A percentile compares a stretch with the other conserved stretches of the same genome.
phyloP scores from a whole-genome alignment of 2,888 invertebrate genomes.

The Leptopterna dolabrata region DNA sequence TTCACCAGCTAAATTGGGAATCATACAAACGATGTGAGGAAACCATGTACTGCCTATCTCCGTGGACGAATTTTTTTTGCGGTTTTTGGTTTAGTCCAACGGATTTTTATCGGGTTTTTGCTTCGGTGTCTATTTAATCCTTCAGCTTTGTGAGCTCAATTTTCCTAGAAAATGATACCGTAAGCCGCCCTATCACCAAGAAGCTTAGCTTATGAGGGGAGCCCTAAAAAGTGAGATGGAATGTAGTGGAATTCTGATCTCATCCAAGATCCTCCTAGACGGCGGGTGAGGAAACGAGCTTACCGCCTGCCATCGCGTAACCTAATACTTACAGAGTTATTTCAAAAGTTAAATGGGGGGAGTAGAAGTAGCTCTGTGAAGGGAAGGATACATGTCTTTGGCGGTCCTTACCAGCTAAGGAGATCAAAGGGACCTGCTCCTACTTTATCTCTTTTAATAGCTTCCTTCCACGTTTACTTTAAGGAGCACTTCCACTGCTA shows the following conservation, averaged over 20 bases:
- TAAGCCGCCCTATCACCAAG: too few species aligned
- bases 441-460: constrained; percentile 35
- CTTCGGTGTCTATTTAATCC: too few species aligned
- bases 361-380: neutral
- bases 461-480: constrained; percentile 41
- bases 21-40: too few species aligned
- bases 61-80: too few species aligned
- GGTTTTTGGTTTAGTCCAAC: too few species aligned
- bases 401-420: constrained; percentile 13
- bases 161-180: too few species aligned
- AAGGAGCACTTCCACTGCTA: neutral
- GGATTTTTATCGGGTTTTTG: too few species aligned
- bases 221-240: too few species aligned
- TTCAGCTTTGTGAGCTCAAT: too few species aligned
- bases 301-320: constrained; percentile 4
- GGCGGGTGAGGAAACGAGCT: constrained; percentile 4
- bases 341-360: constrained; percentile 36
- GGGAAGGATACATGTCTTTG: constrained; percentile 35
- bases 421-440: constrained; percentile 20
- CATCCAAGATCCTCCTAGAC: neutral
- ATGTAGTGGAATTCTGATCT: neutral
- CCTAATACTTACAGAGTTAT: constrained; percentile 28
- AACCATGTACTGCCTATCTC: too few species aligned
- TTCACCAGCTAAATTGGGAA: too few species aligned
- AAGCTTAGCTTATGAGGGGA: too few species aligned